Conservation (phyloP, 64 coral and sea anemone genomes). For the Stichodactyla helianthus region DNA sequence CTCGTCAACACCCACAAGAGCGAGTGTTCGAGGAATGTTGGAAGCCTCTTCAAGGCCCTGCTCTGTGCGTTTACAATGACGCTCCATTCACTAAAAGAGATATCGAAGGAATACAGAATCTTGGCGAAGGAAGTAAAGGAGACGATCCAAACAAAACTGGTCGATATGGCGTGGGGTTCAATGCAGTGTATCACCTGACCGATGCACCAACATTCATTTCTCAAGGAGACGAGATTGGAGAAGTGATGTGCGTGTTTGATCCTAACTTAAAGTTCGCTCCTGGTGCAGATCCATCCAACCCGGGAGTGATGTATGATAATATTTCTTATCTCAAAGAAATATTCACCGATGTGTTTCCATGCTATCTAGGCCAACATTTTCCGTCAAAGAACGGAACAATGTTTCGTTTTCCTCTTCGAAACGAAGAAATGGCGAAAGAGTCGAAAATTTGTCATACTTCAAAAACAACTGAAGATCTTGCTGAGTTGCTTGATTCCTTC, state of each 20-base stretch:
- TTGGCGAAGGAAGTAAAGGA: constrained; percentile 79
- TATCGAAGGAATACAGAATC: constrained; percentile 65
- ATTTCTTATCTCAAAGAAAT: constrained; percentile 29
- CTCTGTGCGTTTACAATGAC: constrained; percentile 83
- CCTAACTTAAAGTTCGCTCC: constrained; percentile 64
- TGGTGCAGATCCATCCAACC: constrained; percentile 30
- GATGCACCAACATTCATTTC: constrained; percentile 76
- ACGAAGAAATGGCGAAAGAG: constrained; percentile 27
- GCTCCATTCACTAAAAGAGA: constrained; percentile 69
- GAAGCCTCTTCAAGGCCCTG: constrained; percentile 79
- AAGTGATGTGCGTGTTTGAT: constrained; percentile 78
- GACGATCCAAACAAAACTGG: constrained; percentile 83
- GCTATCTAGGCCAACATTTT: constrained; percentile 47
- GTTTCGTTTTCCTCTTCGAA: constrained; percentile 56
- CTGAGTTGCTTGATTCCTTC: constrained; percentile 29
- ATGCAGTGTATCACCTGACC: constrained; percentile 87
- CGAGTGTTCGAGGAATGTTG: constrained; percentile 63
- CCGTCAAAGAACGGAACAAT: constrained; percentile 44
- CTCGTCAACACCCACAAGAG: constrained; percentile 48
- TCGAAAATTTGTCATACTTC: not conserved
- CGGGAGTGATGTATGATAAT: constrained; percentile 58
- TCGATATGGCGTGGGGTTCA: constrained; percentile 83
- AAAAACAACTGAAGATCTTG: not conserved
- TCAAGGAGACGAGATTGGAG: constrained; percentile 49
- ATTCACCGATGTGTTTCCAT: constrained; percentile 65